Conservation (phyloP, 2,113 vertebrate genomes). For the Pedionomus torquatus region DNA sequence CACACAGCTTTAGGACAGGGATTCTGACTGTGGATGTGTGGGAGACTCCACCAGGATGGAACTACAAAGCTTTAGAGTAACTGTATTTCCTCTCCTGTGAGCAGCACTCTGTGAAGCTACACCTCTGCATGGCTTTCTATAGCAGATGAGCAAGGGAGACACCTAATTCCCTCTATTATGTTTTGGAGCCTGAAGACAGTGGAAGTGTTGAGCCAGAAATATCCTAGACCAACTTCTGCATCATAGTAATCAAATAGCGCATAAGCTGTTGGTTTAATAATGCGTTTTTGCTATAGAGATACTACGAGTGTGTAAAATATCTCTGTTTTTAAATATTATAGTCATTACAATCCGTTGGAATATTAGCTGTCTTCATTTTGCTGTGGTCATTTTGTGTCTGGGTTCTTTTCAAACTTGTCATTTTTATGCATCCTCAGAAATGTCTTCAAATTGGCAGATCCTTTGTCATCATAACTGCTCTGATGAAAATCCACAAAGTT, state of each 20-base stretch:
- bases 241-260: background rate
- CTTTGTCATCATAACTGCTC: background rate
- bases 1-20: background rate
- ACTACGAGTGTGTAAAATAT: background rate
- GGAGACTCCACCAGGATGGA: background rate
- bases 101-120: background rate
- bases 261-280: constrained; percentile 1
- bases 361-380: background rate
- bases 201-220: constrained; percentile 28
- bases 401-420: background rate
- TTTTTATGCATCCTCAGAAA: constrained; percentile 3
- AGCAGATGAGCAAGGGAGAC: background rate
- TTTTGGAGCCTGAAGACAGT: constrained; percentile 22
- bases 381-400: background rate
- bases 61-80: background rate
- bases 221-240: constrained; percentile 6
- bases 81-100: background rate
- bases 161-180: constrained; percentile 9
- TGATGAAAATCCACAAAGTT: background rate
- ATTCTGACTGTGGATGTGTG: background rate
- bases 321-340: background rate
- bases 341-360: background rate
- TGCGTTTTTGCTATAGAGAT: background rate
- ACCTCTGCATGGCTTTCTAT: background rate
- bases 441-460: background rate